Evolutionary conservation across 2,113 vertebrate genomes (phyloP), one percentile per base, ranked within the genome.

Genomic region (Phrynosoma blainvillii): DNA sequence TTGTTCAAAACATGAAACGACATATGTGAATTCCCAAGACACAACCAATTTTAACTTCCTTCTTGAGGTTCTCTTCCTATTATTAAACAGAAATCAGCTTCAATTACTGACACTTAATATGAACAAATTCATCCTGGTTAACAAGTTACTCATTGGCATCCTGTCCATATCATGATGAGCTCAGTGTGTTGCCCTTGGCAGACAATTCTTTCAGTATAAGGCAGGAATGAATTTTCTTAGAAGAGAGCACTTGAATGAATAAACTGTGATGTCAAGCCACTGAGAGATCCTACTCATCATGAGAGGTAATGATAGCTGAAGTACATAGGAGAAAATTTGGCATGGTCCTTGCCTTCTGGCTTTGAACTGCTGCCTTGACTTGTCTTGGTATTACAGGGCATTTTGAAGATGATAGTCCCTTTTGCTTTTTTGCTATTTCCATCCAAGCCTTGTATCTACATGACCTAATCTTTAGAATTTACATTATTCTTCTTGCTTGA

Each of bases 161-260:
- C 70, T 71, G 77, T 78, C 90, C 89, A 91, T 87, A 93, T 89
- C 87, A 82, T 84, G 86, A 91, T 93, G 85, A 94, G 76, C 16
- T 89, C 90, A 90, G 52, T 1, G 3, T 86, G 11, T 89, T 30
- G 5, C 36, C 77, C 88, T 89, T 90, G 91, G 89, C 86, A 32
- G 85, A 32, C 32, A 82, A 92, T 96, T 95, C 92, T 93, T 88
- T 75, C 81, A 92, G 89, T 87, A 91, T 47, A 92, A 90, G 89
- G 74, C 79, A 88, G 36, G 42, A 36, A 54, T 83, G 73, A 88
- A 76, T 76, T 83, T 80, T 40, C 40, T 40, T 77, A 20, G 62
- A 83, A 83, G 30, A 76, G 12, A 65, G 30, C 71, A 32, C 30
- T 76, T 56, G 42, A 68, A 56, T 23, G 25, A 32, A 36, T 77